These are phyloP conservation scores for Lerema accius DNA, from an alignment of 1,140 invertebrate species.

Conservation along the genomic window DNA sequence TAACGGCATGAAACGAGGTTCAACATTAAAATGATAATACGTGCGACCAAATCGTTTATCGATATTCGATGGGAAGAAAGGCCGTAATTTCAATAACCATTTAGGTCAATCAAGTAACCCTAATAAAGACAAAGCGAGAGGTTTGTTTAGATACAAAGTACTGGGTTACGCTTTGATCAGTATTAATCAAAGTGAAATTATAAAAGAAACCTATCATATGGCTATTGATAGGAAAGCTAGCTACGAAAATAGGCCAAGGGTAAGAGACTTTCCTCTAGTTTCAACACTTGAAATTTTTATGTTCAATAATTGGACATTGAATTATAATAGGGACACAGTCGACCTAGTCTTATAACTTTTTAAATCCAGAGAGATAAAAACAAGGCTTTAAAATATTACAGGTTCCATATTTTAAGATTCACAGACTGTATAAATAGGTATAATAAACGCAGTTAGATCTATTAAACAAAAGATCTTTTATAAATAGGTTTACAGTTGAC, in stretches of 20 bases:
- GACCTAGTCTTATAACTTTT: too few species aligned
- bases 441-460: too few species aligned
- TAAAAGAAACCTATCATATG: slow-evolving; percentile 45
- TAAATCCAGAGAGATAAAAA: too few species aligned
- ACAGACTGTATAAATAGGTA: too few species aligned
- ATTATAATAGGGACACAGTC: too few species aligned
- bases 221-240: slow-evolving; percentile 39
- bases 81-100: slow-evolving; percentile 20
- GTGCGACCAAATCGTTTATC: slow-evolving; percentile 32
- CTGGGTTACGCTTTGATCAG: slow-evolving; percentile 36
- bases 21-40: slow-evolving; percentile 29
- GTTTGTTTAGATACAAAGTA: not conserved
- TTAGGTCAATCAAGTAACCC: slow-evolving; percentile 5
- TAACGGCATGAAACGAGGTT: not conserved
- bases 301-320: not conserved
- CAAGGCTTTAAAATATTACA: too few species aligned
- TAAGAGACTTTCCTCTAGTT: not conserved
- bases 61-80: slow-evolving; percentile 19
- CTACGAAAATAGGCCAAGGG: slow-evolving; percentile 18
- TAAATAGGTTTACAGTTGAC: too few species aligned
- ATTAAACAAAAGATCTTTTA: too few species aligned
- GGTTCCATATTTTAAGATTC: too few species aligned
- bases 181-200: slow-evolving; percentile 59
- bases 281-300: not conserved
- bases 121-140: slow-evolving; percentile 7